Evolutionary conservation across 2,113 vertebrate species (phyloP).

Genomic region (Vidua chalybeata): DNA sequence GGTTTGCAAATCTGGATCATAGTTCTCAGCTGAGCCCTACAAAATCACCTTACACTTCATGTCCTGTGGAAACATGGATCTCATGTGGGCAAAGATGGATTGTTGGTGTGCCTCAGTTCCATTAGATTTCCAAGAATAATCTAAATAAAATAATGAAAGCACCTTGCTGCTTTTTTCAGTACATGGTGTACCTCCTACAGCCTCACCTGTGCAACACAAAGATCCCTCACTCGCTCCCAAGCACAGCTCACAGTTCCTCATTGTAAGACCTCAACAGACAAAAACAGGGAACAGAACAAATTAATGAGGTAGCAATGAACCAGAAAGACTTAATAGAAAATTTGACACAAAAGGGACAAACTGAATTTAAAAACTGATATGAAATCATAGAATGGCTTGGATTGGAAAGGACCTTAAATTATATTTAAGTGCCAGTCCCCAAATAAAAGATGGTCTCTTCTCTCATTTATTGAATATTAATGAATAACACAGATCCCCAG

Average conservation of each 20-base stretch:
- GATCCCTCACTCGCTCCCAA: background rate
- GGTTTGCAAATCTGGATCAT: background rate
- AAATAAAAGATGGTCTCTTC: background rate
- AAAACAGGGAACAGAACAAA: background rate
- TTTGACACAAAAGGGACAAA: background rate
- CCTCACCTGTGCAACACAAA: background rate
- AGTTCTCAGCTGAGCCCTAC: background rate
- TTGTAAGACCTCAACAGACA: background rate
- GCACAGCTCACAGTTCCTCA: background rate
- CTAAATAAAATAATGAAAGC: background rate
- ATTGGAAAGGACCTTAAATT: background rate
- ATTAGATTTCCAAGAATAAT: background rate
- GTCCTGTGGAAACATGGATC: background rate
- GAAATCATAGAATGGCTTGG: background rate
- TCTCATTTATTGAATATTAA: background rate
- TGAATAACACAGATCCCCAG: background rate
- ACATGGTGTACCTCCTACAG: fast-evolving
- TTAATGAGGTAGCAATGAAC: background rate
- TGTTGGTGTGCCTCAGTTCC: fast-evolving
- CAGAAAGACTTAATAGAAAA: background rate
- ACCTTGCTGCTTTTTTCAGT: background rate
- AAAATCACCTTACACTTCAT: background rate
- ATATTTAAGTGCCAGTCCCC: background rate
- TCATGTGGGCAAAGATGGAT: fast-evolving
- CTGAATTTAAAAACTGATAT: background rate